Evolutionary conservation across 2,888 invertebrate genomes (phyloP).

Genomic region (Tenthredo mesomela): DNA sequence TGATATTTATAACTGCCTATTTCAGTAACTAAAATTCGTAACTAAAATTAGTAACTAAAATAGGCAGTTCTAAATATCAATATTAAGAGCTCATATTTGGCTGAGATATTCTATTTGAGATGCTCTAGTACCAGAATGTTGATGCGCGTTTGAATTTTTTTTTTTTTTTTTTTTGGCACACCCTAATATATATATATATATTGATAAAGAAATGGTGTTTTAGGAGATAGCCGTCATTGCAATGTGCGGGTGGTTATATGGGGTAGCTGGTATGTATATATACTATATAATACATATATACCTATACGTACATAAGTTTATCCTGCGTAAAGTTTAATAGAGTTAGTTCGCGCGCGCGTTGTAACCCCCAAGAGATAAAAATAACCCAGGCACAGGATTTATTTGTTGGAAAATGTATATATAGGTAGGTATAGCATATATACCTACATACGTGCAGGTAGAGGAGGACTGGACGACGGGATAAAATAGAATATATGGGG

Average conservation of each 20-base stretch:
- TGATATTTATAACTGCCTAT: too few relatives aligned
- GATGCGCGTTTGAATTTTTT: too few relatives aligned
- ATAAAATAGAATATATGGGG: conserved; percentile 22
- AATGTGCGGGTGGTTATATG: not conserved
- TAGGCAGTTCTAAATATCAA: too few relatives aligned
- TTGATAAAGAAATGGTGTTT: not conserved
- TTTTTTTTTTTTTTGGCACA: too few relatives aligned
- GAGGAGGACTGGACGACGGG: not conserved
- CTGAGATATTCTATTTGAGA: too few relatives aligned
- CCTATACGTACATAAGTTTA: not conserved
- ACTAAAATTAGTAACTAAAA: too few relatives aligned
- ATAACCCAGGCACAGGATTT: not conserved
- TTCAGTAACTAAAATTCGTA: too few relatives aligned
- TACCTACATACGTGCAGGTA: not conserved
- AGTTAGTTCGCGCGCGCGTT: conserved; percentile 19
- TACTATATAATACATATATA: not conserved
- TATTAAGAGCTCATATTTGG: too few relatives aligned
- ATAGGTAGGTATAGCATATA: not conserved
- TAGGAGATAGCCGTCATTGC: not conserved
- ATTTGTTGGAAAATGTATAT: conserved; percentile 19
- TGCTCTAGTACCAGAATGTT: too few relatives aligned
- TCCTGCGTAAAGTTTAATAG: conserved; percentile 19
- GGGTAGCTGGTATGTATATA: not conserved
- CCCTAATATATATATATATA: too few relatives aligned
- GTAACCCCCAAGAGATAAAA: conserved; percentile 11